Evolutionary conservation across 2,888 invertebrate species (phyloP).

Genomic region (Dermolepida albohirtum): DNA sequence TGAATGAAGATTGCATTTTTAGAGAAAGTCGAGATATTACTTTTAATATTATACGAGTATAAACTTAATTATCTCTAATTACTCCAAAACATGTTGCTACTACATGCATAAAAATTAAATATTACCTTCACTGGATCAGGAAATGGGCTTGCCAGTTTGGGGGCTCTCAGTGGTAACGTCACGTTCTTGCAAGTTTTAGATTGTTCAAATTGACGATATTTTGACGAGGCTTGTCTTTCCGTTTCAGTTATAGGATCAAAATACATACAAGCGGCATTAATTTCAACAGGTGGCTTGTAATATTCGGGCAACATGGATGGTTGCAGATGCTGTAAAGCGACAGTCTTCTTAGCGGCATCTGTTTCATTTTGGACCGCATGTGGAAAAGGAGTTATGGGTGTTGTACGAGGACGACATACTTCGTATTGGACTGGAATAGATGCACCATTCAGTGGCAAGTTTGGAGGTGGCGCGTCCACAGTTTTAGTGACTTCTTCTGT

Average conservation of each 20-base stretch:
- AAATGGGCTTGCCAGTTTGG: conserved; percentile 61
- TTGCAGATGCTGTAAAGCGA: conserved; percentile 51
- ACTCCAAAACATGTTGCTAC: too few relatives aligned
- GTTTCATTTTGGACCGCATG: conserved; percentile 36
- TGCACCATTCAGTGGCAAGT: neutral
- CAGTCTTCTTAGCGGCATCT: conserved; percentile 42
- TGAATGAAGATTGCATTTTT: too few relatives aligned
- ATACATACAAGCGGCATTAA: conserved; percentile 38
- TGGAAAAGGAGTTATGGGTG: conserved; percentile 24
- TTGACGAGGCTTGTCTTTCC: conserved; percentile 27
- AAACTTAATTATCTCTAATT: too few relatives aligned
- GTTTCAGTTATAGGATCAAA: conserved; percentile 40
- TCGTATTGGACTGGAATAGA: conserved; percentile 47
- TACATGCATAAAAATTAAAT: too few relatives aligned
- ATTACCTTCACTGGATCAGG: conserved; percentile 60
- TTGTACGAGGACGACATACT: conserved; percentile 49
- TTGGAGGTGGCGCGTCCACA: neutral
- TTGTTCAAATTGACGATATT: conserved; percentile 53
- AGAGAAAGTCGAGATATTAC: too few relatives aligned
- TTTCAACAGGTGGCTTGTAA: conserved; percentile 48
- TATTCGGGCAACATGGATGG: conserved; percentile 52
- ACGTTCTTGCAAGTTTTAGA: conserved; percentile 60
- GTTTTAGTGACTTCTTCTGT: conserved; percentile 43
- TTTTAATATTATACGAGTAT: too few relatives aligned
- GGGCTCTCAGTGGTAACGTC: conserved; percentile 58